Conservation (phyloP, 2,113 vertebrate genomes). For the Microtus pennsylvanicus region DNA sequence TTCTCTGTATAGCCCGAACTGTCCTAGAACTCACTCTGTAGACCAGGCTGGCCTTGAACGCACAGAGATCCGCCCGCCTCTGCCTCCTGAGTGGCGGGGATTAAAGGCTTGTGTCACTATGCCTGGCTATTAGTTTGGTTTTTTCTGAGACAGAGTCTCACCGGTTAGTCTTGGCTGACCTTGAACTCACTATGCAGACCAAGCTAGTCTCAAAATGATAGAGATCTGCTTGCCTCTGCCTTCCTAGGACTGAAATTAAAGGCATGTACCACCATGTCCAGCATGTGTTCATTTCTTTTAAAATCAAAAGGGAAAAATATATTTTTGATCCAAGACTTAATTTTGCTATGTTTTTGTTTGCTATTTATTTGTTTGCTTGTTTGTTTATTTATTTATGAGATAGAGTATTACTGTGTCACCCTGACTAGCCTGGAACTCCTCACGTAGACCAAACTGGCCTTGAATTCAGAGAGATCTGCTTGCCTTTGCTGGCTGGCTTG, state of each 20-base stretch:
- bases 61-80: not conserved
- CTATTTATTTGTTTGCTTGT: not conserved
- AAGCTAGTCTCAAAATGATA: no score
- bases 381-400: not conserved
- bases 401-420: not conserved
- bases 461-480: not conserved
- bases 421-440: not conserved
- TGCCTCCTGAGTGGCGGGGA: not conserved
- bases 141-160: no score
- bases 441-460: not conserved
- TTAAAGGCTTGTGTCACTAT: not conserved
- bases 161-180: no score
- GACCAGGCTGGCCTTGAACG: not conserved
- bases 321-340: not conserved
- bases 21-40: not conserved
- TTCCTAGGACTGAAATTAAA: no score
- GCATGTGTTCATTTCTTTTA: not conserved
- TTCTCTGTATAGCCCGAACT: not conserved
- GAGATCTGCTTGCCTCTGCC: no score
- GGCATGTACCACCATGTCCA: no score
- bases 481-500: not conserved
- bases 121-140: no score
- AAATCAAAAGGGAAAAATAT: slow-evolving; percentile 9
- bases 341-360: not conserved
- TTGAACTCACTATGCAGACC: no score